phyloP scores from a whole-genome alignment of 2,113 vertebrate species.

The Zapornia atra region DNA sequence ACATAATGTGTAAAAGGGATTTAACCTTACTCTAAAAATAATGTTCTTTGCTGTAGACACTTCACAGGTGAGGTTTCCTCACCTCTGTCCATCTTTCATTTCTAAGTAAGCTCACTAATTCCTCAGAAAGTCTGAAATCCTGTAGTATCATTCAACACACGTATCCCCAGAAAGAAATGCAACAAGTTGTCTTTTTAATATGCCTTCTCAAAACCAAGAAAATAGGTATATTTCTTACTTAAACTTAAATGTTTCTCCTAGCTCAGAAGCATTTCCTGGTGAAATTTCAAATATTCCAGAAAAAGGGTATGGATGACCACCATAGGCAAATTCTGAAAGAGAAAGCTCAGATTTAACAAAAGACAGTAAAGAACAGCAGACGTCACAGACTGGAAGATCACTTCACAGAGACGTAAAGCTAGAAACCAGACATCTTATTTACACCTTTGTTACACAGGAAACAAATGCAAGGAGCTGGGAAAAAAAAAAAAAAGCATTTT shows the following conservation, averaged over 20 bases:
- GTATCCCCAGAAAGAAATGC: not conserved
- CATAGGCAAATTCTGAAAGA: constrained; percentile 96
- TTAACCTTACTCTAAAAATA: not conserved
- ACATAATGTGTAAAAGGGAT: not conserved
- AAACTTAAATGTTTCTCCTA: constrained; percentile 99
- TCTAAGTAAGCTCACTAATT: not conserved
- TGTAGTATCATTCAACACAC: not conserved
- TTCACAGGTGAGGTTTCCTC: not conserved
- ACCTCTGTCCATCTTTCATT: not conserved
- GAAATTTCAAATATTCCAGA: constrained; percentile 99
- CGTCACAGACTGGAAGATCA: not conserved
- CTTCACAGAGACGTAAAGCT: not conserved
- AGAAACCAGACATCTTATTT: not conserved
- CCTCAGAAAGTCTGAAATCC: not conserved
- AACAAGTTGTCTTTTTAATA: not conserved
- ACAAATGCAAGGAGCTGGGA: not conserved
- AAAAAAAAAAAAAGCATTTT: not conserved
- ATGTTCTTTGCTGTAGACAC: not conserved
- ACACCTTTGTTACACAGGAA: not conserved
- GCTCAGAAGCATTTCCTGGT: constrained; percentile 93
- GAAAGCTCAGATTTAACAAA: constrained; percentile 70
- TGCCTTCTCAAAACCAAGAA: constrained; percentile 19
- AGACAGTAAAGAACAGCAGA: not conserved
- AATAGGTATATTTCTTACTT: constrained; percentile 82
- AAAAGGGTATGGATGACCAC: constrained; percentile 98